Percentiles rank a stretch among this genome's conserved stretches.
phyloP scores from a whole-genome alignment of 1,140 invertebrate genomes.

The Diploscapter pachys region DNA sequence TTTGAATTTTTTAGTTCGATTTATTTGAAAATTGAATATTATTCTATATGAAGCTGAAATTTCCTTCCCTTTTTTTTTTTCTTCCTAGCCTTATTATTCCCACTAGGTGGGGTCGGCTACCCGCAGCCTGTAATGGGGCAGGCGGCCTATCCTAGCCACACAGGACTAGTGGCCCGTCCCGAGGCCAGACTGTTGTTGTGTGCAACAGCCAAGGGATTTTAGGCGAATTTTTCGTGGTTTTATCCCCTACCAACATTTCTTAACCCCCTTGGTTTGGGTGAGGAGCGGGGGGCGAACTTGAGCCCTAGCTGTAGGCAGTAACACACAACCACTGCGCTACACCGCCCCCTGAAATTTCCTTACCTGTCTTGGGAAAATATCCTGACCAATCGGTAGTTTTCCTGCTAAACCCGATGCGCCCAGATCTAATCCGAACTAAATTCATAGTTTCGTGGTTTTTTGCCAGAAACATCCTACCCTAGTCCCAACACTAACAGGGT shows the following conservation, averaged over 20 bases:
- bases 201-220: not conserved
- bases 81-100: too few species aligned
- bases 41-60: not conserved
- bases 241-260: not conserved
- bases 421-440: conserved; percentile 13
- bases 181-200: not conserved
- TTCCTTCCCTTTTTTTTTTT: conserved; percentile 23
- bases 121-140: too few species aligned
- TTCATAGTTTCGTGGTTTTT: not conserved
- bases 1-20: not conserved
- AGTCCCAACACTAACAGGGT: conserved; percentile 26
- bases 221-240: not conserved
- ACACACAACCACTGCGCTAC: not conserved
- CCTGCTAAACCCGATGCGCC: conserved; percentile 23
- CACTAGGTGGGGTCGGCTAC: too few species aligned
- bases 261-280: too few species aligned
- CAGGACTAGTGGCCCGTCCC: too few species aligned
- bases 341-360: not conserved
- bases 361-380: conserved; percentile 30
- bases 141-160: too few species aligned
- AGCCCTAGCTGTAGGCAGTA: too few species aligned
- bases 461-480: not conserved
- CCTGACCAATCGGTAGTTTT: conserved; percentile 23
- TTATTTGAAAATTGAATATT: not conserved
- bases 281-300: too few species aligned